phyloP scores from a whole-genome alignment of 1,140 invertebrate species.

The Dendroctonus ponderosae region DNA sequence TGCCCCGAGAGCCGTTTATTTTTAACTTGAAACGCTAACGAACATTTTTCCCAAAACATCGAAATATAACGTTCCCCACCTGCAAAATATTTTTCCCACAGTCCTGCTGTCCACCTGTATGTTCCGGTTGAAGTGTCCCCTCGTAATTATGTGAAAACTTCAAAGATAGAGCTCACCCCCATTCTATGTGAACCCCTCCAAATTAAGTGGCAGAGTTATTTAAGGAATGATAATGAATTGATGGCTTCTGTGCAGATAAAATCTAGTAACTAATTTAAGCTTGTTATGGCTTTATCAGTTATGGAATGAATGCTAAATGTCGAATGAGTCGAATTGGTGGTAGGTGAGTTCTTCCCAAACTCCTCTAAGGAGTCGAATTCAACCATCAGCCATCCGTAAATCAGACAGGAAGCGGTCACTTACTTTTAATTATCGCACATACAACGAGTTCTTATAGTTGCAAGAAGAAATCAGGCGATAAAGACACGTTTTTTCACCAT shows the following conservation, averaged over 20 bases:
- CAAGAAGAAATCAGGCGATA: neutral
- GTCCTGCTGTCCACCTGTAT: slow-evolving; percentile 12
- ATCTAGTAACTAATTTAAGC: slow-evolving; percentile 11
- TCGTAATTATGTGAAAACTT: slow-evolving; percentile 18
- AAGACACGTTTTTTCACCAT: neutral
- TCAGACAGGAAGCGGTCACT: neutral
- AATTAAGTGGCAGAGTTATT: slow-evolving; percentile 16
- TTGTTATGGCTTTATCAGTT: neutral
- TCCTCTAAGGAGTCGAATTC: no score
- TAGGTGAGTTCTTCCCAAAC: no score
- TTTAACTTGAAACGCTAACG: no score
- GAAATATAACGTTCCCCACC: slow-evolving; percentile 9
- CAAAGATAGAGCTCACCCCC: slow-evolving; percentile 7
- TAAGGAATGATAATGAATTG: slow-evolving; percentile 18
- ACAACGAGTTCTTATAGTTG: neutral
- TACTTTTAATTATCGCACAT: slow-evolving; percentile 2
- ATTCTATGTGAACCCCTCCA: slow-evolving; percentile 5
- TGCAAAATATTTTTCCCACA: slow-evolving; percentile 17
- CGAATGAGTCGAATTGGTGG: no score
- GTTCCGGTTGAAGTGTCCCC: slow-evolving; percentile 15
- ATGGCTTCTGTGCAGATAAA: slow-evolving; percentile 12
- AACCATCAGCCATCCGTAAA: no score
- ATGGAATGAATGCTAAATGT: no score
- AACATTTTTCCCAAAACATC: slow-evolving; percentile 13
- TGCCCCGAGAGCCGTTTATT: no score